Base-by-base conservation (phyloP, 2,113 vertebrate genomes). In the Ornithorhynchus anatinus region DNA sequence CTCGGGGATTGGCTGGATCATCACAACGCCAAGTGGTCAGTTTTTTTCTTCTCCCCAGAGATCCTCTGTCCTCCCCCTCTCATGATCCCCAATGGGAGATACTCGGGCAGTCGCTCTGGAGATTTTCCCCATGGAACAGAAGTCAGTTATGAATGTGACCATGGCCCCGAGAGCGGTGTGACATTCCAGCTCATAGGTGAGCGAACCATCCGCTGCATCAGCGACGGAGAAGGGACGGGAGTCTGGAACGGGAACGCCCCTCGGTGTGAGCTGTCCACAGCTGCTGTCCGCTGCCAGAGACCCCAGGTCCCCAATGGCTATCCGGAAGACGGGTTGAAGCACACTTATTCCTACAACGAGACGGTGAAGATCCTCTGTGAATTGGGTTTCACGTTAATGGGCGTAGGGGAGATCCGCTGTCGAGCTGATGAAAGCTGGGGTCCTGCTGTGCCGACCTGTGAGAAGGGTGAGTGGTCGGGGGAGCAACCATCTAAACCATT, bases 301-400 rank as follows among this genome's bases (percentile, higher is more conserved):
- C 40, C 33, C 8, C 22, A 16, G 14, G 4, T 29, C 12, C 11
- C 19, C 33, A 10, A 12, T 7, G 16, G 87, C 22, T 37, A 12
- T 1, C 51, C 83, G 19, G 7, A 11, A 13, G 36, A 65, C n/a
- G 56, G 2, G n/a, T 14, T 1, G 3, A 89, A 69, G 51, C 0
- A 54, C 2, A 61, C 0, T 20, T 92, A 90, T 72, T 38, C 8
- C 0, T 87, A 85, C 67, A 47, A 82, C 4, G 85, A 91, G 5
- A 86, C 72, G 0, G 74, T 90, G 31, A 47, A 10, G 32, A 86
- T 90, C 14, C 33, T 4, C 36, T 93, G 92, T 63, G 19, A 0
- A 0, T 3, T 35, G 52, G 88, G 79, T 23, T 93, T 91, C 81
- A 81, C 75, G 54, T 13, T 93, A 69, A 74, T 71, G 35, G 92